These are phyloP conservation scores for Falco naumanni DNA, from an alignment of 2,797 vertebrate species.

Conservation along the genomic window DNA sequence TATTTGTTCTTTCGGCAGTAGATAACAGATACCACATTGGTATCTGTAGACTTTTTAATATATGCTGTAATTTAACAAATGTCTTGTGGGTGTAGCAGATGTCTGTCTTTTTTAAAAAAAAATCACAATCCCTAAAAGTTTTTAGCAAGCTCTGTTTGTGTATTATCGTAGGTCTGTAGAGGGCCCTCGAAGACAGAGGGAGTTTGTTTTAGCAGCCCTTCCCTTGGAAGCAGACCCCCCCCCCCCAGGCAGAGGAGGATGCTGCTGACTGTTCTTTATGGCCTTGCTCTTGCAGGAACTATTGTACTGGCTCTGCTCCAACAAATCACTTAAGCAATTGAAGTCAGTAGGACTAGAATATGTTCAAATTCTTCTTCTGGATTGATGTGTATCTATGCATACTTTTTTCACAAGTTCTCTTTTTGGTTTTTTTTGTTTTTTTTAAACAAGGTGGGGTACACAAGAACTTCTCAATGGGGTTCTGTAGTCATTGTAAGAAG, in stretches of 20 bases:
- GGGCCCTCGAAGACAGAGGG: neutral
- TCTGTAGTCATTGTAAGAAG: neutral
- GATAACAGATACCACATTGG: neutral
- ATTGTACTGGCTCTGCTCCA: neutral
- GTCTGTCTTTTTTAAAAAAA: neutral
- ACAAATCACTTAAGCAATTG: neutral
- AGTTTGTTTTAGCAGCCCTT: neutral
- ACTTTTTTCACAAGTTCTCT: neutral
- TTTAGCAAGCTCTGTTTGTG: neutral
- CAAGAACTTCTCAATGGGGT: neutral
- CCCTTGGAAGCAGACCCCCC: neutral
- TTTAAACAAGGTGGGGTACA: neutral
- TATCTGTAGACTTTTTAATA: constrained; percentile 35
- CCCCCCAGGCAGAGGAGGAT: neutral
- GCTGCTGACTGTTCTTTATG: neutral
- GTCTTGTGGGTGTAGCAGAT: constrained; percentile 48
- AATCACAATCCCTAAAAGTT: neutral
- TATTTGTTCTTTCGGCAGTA: constrained; percentile 13
- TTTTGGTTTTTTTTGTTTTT: neutral
- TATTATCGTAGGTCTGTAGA: neutral
- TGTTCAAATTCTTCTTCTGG: neutral
- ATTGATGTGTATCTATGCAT: neutral
- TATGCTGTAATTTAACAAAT: constrained; percentile 50
- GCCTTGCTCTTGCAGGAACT: neutral
- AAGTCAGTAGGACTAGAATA: neutral